phyloP scores from a whole-genome alignment of 2,888 invertebrate genomes.

The Caenorhabditis sp. region DNA sequence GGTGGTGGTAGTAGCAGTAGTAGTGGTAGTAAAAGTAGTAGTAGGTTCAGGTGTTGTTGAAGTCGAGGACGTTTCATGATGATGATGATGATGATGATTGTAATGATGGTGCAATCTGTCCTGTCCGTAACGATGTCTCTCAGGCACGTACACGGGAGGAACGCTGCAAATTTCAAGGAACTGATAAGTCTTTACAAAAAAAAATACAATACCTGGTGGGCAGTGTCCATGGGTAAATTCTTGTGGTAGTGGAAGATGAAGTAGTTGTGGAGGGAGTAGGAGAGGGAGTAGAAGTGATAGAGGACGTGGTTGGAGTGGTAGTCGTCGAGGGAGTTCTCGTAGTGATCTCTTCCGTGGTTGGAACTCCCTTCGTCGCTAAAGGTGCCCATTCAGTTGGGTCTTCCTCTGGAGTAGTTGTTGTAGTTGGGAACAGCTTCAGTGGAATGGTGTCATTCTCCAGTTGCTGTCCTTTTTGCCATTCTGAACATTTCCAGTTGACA shows the following conservation, averaged over 20 bases:
- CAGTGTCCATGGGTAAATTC: conserved; percentile 30
- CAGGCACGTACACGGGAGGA: conserved; percentile 27
- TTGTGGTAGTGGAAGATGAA: conserved; percentile 15
- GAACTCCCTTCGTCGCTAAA: conserved; percentile 2
- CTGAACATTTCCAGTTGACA: conserved; percentile 1
- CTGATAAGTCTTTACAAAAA: neutral
- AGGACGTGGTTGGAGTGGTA: neutral
- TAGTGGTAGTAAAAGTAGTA: conserved; percentile 2
- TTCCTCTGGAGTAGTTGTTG: neutral
- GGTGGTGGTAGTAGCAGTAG: conserved; percentile 4
- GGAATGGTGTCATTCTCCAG: conserved; percentile 17
- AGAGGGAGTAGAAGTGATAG: neutral
- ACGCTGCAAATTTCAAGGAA: conserved; percentile 3
- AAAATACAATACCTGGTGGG: conserved; percentile 8
- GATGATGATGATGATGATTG: conserved; percentile 39
- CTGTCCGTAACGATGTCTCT: conserved; percentile 35
- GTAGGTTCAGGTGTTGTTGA: conserved; percentile 9
- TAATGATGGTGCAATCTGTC: conserved; percentile 30
- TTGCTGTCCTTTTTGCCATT: conserved; percentile 36
- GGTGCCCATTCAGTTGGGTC: conserved; percentile 19
- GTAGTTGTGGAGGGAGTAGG: neutral
- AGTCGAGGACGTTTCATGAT: conserved; percentile 24
- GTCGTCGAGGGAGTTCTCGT: neutral
- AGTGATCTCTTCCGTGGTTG: neutral
- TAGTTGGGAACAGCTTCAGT: conserved; percentile 4